Evolutionary conservation across 1,140 invertebrate genomes (phyloP).

Genomic region (Cheumatopsyche charites): DNA sequence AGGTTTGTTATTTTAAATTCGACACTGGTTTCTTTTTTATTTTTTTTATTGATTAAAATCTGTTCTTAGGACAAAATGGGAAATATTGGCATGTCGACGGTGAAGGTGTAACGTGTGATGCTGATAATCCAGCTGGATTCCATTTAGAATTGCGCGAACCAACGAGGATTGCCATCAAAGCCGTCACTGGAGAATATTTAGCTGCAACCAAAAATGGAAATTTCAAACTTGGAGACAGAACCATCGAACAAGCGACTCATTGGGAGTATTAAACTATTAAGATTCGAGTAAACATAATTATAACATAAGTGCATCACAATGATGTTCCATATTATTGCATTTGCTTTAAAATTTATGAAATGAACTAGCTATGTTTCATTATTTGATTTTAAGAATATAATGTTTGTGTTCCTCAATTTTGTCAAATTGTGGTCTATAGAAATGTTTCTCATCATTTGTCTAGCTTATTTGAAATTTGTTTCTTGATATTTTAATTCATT

Average conservation of each 20-base stretch:
- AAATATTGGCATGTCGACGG: slow-evolving; percentile 92
- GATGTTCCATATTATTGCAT: slow-evolving; percentile 4
- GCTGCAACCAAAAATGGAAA: slow-evolving; percentile 93
- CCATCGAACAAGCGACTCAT: slow-evolving; percentile 81
- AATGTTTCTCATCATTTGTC: slow-evolving; percentile 9
- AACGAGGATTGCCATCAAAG: slow-evolving; percentile 89
- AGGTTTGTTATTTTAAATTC: slow-evolving; percentile 65
- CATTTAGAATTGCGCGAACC: slow-evolving; percentile 91
- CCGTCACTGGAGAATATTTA: slow-evolving; percentile 77
- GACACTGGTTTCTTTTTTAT: too few relatives aligned
- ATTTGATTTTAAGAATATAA: slow-evolving; percentile 1
- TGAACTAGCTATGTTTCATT: not conserved
- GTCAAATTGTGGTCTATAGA: slow-evolving; percentile 4
- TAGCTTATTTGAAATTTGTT: not conserved
- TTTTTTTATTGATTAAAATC: not conserved
- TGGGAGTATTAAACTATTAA: slow-evolving; percentile 83
- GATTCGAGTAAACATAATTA: not conserved
- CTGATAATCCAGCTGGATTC: slow-evolving; percentile 86
- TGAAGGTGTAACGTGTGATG: slow-evolving; percentile 86
- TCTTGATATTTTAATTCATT: not conserved
- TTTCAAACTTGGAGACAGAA: slow-evolving; percentile 82
- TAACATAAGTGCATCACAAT: not conserved
- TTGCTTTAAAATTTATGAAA: slow-evolving; percentile 17
- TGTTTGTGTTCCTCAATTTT: slow-evolving; percentile 12
- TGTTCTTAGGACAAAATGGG: slow-evolving; percentile 79